Conservation (phyloP, 1,140 invertebrate genomes). For the Lepidurus apus region DNA sequence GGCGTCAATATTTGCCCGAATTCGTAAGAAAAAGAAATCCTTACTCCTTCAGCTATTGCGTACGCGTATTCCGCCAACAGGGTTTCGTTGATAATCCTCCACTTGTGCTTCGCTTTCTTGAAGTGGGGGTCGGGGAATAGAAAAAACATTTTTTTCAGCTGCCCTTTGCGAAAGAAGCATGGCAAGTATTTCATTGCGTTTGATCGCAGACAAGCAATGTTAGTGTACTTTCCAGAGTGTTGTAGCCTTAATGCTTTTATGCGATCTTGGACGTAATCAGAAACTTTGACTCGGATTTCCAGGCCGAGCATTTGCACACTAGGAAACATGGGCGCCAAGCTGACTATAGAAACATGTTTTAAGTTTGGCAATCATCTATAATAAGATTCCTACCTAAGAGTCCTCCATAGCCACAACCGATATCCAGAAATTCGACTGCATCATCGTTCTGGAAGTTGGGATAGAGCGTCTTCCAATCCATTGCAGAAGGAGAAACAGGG, state of each 20-base stretch:
- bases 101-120: slow-evolving; percentile 98
- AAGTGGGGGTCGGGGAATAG: slow-evolving; percentile 99
- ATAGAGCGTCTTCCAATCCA: slow-evolving; percentile 75
- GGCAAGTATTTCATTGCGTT: slow-evolving; percentile 98
- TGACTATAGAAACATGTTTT: slow-evolving; percentile 56
- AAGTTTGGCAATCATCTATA: slow-evolving; percentile 25
- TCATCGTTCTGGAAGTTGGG: slow-evolving; percentile 51
- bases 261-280: slow-evolving; percentile 94
- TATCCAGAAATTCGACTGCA: slow-evolving; percentile 84
- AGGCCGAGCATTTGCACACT: slow-evolving; percentile 85
- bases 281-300: slow-evolving; percentile 98
- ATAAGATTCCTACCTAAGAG: slow-evolving; percentile 62
- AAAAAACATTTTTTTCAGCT: slow-evolving; percentile 98
- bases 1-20: neutral
- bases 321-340: slow-evolving; percentile 84
- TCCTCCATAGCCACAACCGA: slow-evolving; percentile 99
- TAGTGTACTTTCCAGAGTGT: slow-evolving; percentile 73
- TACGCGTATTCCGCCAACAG: slow-evolving; percentile 96
- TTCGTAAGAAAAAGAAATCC: slow-evolving; percentile 28
- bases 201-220: slow-evolving; percentile 89
- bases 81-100: slow-evolving; percentile 93
- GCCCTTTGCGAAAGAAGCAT: slow-evolving; percentile 92
- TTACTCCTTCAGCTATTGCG: slow-evolving; percentile 73
- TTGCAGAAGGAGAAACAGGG: slow-evolving; percentile 58
- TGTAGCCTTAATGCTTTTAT: slow-evolving; percentile 78